Percentiles rank a stretch among this genome's conserved stretches.
Evolutionary conservation across 2,113 vertebrate species (phyloP).

Genomic region (Martes martes): DNA sequence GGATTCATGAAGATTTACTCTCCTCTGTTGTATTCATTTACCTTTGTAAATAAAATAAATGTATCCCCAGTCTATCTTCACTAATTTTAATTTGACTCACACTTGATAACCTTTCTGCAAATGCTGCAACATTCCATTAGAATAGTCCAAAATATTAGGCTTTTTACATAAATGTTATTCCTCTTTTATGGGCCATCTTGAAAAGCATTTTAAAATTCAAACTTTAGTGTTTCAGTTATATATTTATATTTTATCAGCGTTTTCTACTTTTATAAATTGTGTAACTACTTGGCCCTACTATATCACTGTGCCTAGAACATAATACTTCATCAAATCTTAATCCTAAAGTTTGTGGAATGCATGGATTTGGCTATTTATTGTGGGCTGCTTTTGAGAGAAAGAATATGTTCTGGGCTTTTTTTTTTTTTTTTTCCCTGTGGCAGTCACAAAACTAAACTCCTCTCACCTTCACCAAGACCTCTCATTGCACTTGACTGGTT

Average conservation of each 20-base stretch:
- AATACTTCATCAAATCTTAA: constrained; percentile 51
- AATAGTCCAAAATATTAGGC: not conserved
- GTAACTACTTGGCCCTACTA: constrained; percentile 35
- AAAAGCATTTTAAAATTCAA: constrained; percentile 32
- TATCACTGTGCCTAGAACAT: constrained; percentile 31
- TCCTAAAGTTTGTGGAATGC: constrained; percentile 44
- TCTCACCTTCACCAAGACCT: constrained; percentile 27
- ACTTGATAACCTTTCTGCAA: constrained; percentile 23
- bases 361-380: constrained; percentile 6
- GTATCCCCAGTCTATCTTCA: not conserved
- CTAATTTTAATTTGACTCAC: constrained; percentile 40
- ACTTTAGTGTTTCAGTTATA: constrained; percentile 1
- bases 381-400: not conserved
- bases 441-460: constrained; percentile 35
- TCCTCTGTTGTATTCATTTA: not conserved
- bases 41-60: constrained; percentile 29
- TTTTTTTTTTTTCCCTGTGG: not conserved
- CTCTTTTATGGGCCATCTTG: constrained; percentile 2
- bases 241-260: constrained; percentile 46
- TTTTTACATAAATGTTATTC: not conserved
- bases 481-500: constrained; percentile 13
- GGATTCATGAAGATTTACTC: not conserved
- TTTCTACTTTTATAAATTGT: constrained; percentile 61
- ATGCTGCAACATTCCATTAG: not conserved
- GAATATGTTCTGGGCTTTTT: not conserved